These are phyloP conservation scores for Tenodera sinensis DNA, from an alignment of 2,888 invertebrate species.

Conservation along the genomic window DNA sequence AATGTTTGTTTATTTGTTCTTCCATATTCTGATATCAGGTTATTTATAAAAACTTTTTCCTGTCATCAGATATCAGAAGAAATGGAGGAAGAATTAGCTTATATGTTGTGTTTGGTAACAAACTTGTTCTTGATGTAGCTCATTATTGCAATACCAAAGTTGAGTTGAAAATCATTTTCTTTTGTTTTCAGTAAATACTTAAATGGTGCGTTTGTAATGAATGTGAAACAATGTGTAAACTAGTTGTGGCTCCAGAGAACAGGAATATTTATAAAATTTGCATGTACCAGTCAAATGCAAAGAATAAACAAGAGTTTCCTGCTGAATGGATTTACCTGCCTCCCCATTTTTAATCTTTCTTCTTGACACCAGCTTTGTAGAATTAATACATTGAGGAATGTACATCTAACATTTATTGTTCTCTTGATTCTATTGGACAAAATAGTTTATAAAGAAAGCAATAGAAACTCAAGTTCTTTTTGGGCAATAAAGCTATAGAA, in stretches of 20 bases:
- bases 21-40: neutral
- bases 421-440: too few species aligned
- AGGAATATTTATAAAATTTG: neutral
- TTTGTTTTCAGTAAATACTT: neutral
- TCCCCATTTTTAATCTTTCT: neutral
- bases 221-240: neutral
- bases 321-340: neutral
- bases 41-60: neutral
- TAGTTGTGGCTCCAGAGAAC: neutral
- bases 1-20: neutral
- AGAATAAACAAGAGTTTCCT: neutral
- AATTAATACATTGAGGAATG: too few species aligned
- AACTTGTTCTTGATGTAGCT: neutral
- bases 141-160: neutral
- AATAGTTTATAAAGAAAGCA: too few species aligned
- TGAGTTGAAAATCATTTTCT: neutral
- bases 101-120: neutral
- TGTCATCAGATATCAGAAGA: neutral
- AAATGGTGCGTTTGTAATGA: neutral
- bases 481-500: too few species aligned
- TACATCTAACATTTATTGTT: too few species aligned
- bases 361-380: too few species aligned
- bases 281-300: neutral
- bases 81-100: neutral
- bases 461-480: too few species aligned